These are phyloP conservation scores for Pissodes strobi DNA, from an alignment of 1,140 invertebrate genomes.

Conservation along the genomic window DNA sequence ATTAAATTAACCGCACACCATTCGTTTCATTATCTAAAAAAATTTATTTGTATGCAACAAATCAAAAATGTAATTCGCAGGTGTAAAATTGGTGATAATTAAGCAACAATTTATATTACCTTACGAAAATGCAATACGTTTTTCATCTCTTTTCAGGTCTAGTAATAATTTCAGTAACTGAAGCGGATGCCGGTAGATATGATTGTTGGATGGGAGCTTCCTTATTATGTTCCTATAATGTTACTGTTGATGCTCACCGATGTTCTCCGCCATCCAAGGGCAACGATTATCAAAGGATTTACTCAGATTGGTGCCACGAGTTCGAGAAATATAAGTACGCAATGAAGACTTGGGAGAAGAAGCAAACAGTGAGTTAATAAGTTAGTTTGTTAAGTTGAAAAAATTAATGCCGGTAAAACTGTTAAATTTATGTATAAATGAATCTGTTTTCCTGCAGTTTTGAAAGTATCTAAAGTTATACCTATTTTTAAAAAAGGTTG, in stretches of 20 bases:
- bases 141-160: conserved; percentile 59
- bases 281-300: conserved; percentile 93
- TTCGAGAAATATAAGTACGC: conserved; percentile 95
- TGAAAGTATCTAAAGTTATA: no score
- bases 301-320: conserved; percentile 95
- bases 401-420: no score
- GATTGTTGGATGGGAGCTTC: conserved; percentile 88
- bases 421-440: no score
- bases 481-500: no score
- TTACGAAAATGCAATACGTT: no score
- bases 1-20: no score
- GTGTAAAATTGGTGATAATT: neutral
- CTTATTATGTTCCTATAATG: conserved; percentile 87
- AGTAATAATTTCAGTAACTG: conserved; percentile 86
- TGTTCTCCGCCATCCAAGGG: conserved; percentile 86
- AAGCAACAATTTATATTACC: no score
- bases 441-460: neutral
- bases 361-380: conserved; percentile 86
- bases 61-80: neutral
- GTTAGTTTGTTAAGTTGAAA: neutral
- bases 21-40: no score
- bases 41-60: no score
- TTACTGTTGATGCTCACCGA: conserved; percentile 88
- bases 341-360: conserved; percentile 93
- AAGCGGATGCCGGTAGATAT: conserved; percentile 86